Evolutionary conservation across 2,888 invertebrate genomes (phyloP).

Genomic region (Drosophila ezoana): DNA sequence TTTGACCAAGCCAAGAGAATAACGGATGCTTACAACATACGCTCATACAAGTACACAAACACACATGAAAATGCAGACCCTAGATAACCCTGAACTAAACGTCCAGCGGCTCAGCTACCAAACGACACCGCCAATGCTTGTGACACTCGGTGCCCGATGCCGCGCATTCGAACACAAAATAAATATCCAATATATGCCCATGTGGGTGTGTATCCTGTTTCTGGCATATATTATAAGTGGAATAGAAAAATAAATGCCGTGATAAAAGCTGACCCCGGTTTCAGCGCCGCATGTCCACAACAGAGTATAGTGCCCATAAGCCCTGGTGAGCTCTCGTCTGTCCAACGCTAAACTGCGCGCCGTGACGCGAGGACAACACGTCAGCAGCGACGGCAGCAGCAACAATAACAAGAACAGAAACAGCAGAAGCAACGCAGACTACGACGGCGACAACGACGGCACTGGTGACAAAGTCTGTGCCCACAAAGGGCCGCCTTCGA

Average conservation of each 20-base stretch:
- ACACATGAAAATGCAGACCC: slow-evolving; percentile 33
- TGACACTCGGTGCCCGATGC: slow-evolving; percentile 71
- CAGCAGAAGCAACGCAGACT: slow-evolving; percentile 34
- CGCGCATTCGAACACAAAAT: slow-evolving; percentile 79
- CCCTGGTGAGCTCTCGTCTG: slow-evolving; percentile 54
- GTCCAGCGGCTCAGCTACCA: slow-evolving; percentile 55
- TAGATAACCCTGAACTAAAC: slow-evolving; percentile 53
- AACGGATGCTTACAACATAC: slow-evolving; percentile 57
- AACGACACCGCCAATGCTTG: slow-evolving; percentile 58
- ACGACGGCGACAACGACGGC: slow-evolving; percentile 38
- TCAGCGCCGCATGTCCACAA: slow-evolving; percentile 35
- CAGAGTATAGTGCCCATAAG: slow-evolving; percentile 41
- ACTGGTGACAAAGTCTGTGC: slow-evolving; percentile 70
- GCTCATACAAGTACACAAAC: slow-evolving; percentile 18
- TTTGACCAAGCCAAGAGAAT: slow-evolving; percentile 69
- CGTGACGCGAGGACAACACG: slow-evolving; percentile 75
- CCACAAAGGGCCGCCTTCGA: slow-evolving; percentile 65
- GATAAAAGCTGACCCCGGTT: slow-evolving; percentile 75
- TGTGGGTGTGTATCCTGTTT: slow-evolving; percentile 81
- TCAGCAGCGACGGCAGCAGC: slow-evolving; percentile 74
- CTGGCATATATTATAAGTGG: slow-evolving; percentile 83
- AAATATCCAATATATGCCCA: slow-evolving; percentile 81
- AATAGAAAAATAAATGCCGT: slow-evolving; percentile 83
- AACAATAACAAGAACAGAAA: slow-evolving; percentile 60
- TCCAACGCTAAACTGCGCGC: slow-evolving; percentile 65